These are phyloP conservation scores for Tarsius wallacei DNA, from an alignment of 2,797 vertebrate genomes.

Conservation along the genomic window DNA sequence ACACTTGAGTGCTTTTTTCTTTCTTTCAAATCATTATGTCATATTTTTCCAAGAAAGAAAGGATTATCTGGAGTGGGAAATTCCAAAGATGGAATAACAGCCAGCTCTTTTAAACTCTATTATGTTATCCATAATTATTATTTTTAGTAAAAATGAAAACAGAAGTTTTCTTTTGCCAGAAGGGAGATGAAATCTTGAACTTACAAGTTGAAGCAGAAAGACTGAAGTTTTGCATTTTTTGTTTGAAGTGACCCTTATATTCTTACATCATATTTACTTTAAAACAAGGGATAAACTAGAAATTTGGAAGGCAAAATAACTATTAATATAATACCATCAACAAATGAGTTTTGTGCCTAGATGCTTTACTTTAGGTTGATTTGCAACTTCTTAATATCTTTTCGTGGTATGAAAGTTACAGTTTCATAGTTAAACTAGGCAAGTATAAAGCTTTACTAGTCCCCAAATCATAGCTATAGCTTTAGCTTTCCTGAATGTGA, in stretches of 20 bases:
- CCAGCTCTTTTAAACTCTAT: constrained; percentile 69
- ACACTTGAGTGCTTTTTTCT: constrained; percentile 62
- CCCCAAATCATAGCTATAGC: constrained; percentile 20
- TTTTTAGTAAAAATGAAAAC: constrained; percentile 81
- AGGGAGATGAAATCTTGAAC: constrained; percentile 62
- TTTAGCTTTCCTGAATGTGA: not conserved
- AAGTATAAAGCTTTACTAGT: constrained; percentile 55
- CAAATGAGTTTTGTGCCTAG: constrained; percentile 51
- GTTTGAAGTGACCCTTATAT: constrained; percentile 75
- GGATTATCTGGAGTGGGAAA: constrained; percentile 70
- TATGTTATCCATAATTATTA: constrained; percentile 80
- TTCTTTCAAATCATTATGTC: constrained; percentile 77
- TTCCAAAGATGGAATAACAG: constrained; percentile 71
- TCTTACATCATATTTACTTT: constrained; percentile 78
- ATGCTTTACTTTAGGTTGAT: constrained; percentile 62
- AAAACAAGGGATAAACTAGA: constrained; percentile 74
- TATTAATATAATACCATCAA: constrained; percentile 81
- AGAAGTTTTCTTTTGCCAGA: constrained; percentile 68
- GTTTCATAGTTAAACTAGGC: constrained; percentile 45
- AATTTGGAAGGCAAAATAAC: constrained; percentile 76
- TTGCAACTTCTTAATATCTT: constrained; percentile 64
- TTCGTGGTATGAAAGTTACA: constrained; percentile 58
- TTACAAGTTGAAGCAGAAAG: constrained; percentile 67
- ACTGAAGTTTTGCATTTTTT: constrained; percentile 66
- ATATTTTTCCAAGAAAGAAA: constrained; percentile 81